Evolutionary conservation across 2,888 invertebrate species (phyloP), one percentile per base, ranked within the genome.

Genomic region (Lasioglossum oenotherae): DNA sequence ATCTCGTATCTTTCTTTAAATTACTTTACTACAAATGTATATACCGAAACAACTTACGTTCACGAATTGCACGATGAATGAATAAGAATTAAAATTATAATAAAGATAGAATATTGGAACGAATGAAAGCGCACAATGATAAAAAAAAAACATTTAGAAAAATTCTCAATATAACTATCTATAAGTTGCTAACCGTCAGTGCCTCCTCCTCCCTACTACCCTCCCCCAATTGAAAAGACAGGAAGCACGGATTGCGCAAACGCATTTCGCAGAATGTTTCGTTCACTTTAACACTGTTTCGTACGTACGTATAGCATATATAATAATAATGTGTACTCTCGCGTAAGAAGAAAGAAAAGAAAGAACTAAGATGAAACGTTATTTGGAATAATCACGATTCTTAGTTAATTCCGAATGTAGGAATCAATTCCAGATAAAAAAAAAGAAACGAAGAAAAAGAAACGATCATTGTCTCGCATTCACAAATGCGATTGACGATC

Each of bases 201-300:
- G 72, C 82, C 79, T 81, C 83, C 81, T 87, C 86, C 81, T 76
- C 84, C 83, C 81, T 2, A 87, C 86, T 82, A 3, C 35, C 35
- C 35, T 81, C 79, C 84, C 83, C 81, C 86, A 84, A 85, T 88
- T 84, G 84, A 82, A 84, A 91, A 92, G 88, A 89, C 85, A 92
- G 93, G 92, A 93, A 93, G 91, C 91, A 92, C 92, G 84, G 84
- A 90, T 89, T 90, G 89, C 91, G 87, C 88, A 88, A 90, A 90
- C 88, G 85, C 88, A 78, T 85, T 82, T 91, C 86, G 64, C 83
- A 87, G 78, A 89, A 91, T 88, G 84, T 87, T 89, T 82, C 71
- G 41, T 71, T 71, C 41, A n/a, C 41, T 41, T 41, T 71, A 71
- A 90, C 88, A 89, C 87, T 86, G 89, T 92, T 87, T 92, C 92